A percentile compares a stretch with the other conserved stretches of the same genome.
phyloP scores from a whole-genome alignment of 2,113 vertebrate genomes.

The Hyperoodon ampullatus region DNA sequence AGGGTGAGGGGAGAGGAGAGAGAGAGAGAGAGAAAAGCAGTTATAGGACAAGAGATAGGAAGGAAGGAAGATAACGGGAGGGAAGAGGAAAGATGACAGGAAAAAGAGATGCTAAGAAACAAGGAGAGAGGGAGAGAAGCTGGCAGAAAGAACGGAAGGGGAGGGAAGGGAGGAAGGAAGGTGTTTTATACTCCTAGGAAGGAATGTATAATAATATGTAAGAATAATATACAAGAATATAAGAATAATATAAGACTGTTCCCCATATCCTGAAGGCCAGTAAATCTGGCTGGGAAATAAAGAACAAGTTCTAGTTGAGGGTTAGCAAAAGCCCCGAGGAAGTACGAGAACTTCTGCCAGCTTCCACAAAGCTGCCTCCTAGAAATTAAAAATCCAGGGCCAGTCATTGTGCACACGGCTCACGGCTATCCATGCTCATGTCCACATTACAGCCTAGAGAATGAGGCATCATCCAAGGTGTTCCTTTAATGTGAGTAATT shows the following conservation, averaged over 20 bases:
- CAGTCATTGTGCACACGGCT: background rate
- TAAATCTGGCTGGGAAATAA: conserved; percentile 49
- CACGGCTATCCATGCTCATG: background rate
- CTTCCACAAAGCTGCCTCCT: conserved; percentile 32
- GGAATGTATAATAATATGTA: background rate
- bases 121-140: background rate
- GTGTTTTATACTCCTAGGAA: background rate
- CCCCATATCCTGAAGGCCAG: background rate
- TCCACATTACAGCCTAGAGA: background rate
- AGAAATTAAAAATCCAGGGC: conserved; percentile 47
- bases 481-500: background rate
- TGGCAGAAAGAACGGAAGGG: background rate
- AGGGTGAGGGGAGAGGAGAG: background rate
- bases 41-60: background rate
- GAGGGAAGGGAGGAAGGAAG: background rate
- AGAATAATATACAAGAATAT: background rate
- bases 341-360: background rate
- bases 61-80: background rate
- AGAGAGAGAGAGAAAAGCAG: too few species aligned
- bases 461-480: background rate
- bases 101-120: background rate
- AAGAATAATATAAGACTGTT: background rate
- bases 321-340: conserved; percentile 21
- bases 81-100: background rate
- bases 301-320: conserved; percentile 44